Evolutionary conservation across 2,888 invertebrate species (phyloP), one percentile per base, ranked within the genome.

Genomic region (Hypomecis atomaria): DNA sequence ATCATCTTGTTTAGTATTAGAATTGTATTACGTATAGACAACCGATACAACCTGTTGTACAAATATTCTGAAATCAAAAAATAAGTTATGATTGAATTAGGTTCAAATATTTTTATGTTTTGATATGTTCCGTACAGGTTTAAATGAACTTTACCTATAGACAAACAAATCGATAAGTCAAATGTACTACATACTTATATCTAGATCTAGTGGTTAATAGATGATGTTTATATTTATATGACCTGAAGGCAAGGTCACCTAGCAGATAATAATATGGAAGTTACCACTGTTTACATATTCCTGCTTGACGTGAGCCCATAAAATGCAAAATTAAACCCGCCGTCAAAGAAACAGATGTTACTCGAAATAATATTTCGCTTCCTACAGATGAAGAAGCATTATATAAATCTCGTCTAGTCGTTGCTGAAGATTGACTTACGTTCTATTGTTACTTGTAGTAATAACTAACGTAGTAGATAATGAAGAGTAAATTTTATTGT

Each of bases 221-320:
- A 43, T 44, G 6, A 23, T 59, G 59, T 53, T 53, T 59, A 38
- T 45, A 11, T 11, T 38, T 7, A 23, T 10, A 45, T 45, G 47
- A 47, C 42, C 54, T 33, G 40, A 9, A 11, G 45, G 60, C 23
- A 38, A 47, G 53, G 59, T 54, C 53, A 13, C 33, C 23, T 44
- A 10, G 34, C 40, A 56, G n/a, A 59, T 23, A 23, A 23, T 23
- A 3, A 23, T 48, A 56, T 34, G 44, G 37, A 53, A 34, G 36
- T 40, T 45, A 40, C 52, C 37, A 43, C 13, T 62, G 62, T 58
- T 58, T 62, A 62, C 52, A 62, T 62, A 45, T 63, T 57, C 58
- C 36, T 48, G 65, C 61, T 66, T 66, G 65, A 71, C 66, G 70
- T 61, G 59, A 65, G 56, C 43, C 44, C 65, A 53, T 71, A 63